These are phyloP conservation scores for Drosophila maculinotata DNA, from an alignment of 2,888 invertebrate species.

Conservation along the genomic window DNA sequence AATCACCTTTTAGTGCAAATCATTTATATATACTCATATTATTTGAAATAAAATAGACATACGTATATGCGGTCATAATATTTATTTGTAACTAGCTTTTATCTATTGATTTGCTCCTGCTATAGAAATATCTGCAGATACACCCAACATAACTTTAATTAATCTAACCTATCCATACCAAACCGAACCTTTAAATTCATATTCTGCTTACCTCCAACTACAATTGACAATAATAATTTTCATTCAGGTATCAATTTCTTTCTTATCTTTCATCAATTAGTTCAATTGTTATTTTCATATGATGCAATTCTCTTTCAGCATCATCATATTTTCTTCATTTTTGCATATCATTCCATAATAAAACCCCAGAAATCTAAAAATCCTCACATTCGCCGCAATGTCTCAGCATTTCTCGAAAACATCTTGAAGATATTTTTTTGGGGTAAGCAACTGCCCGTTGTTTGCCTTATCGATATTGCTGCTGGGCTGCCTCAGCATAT, in stretches of 20 bases:
- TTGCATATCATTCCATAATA: slow-evolving; percentile 21
- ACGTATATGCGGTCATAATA: too few species aligned
- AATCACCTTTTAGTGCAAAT: too few species aligned
- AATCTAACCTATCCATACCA: background rate
- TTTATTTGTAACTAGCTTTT: too few species aligned
- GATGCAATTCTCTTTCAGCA: background rate
- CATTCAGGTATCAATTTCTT: slow-evolving; percentile 5
- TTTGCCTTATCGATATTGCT: slow-evolving; percentile 46
- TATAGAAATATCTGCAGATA: too few species aligned
- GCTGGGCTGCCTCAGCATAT: slow-evolving; percentile 44
- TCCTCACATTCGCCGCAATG: slow-evolving; percentile 5
- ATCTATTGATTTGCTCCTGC: too few species aligned
- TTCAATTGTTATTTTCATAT: slow-evolving; percentile 10
- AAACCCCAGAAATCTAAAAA: slow-evolving; percentile 13
- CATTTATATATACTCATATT: too few species aligned
- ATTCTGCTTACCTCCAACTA: background rate
- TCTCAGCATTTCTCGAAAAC: slow-evolving; percentile 24
- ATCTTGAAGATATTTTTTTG: slow-evolving; percentile 27
- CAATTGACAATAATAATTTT: background rate
- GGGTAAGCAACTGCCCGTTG: slow-evolving; percentile 14
- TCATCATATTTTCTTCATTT: slow-evolving; percentile 12
- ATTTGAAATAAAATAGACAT: too few species aligned
- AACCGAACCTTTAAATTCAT: too few species aligned
- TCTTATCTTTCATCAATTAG: slow-evolving; percentile 26
- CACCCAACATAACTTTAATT: background rate